Evolutionary conservation across 1,140 invertebrate species (phyloP), one percentile per base, ranked within the genome.

Genomic region (Tribolium madens): DNA sequence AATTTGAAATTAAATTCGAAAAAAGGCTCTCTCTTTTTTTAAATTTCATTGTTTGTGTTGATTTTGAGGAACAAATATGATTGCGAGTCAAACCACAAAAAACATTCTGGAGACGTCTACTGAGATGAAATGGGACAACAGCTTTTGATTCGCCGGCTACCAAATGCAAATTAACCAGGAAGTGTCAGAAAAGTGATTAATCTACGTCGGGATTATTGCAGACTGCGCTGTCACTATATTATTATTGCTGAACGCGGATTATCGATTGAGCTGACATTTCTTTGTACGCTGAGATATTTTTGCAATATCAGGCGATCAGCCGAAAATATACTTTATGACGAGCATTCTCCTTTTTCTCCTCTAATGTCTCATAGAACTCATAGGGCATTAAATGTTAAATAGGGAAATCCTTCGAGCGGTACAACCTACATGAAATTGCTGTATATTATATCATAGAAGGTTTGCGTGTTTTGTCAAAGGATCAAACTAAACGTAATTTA

Each of bases 161-260:
- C 74, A 26, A 68, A 75, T 75, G 74, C 74, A 75, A 75, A 75
- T 75, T 75, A 75, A 75, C 74, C 57, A 60, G 42, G 46, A 64
- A 64, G 57, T 26, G 57, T 64, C 74, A 57, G 52, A 60, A 47
- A 50, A 47, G 73, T 80, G 78, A 80, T 80, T 80, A 80, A 78
- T 80, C 76, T 80, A 50, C 52, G 78, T 75, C 57, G n/a, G 76
- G 78, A 80, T 80, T 80, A 78, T 18, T 74, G 68, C 75, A 77
- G 78, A 75, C 78, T 60, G 68, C 46, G 69, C 76, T 78, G 78
- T 80, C 78, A 72, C 73, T 80, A 64, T 78, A 76, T 80, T 80
- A 75, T 79, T 79, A 78, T 80, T 80, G 76, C 76, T 78, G 69
- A 78, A 77, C 76, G 71, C 70, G 78, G 76, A 78, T 78, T 76